phyloP scores from a whole-genome alignment of 2,888 invertebrate species.

The Nephrotoma guestfalica region DNA sequence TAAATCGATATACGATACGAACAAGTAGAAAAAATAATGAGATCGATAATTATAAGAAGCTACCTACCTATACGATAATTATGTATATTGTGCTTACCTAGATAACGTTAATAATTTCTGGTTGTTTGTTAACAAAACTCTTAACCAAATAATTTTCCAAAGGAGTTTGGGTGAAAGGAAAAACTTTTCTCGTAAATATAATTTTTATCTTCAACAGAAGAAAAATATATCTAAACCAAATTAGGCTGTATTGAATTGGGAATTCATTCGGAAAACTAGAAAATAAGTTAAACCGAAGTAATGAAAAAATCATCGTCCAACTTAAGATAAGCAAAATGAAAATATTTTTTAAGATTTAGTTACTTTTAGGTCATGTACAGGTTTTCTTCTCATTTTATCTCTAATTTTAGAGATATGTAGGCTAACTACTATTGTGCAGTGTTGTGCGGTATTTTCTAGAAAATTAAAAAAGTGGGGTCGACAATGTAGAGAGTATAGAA shows the following conservation, averaged over 20 bases:
- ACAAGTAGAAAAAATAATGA: no score
- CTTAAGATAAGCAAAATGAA: neutral
- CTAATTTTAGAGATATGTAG: neutral
- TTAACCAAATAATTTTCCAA: neutral
- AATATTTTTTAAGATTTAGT: neutral
- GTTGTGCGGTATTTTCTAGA: no score
- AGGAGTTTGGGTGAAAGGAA: neutral
- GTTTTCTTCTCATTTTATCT: neutral
- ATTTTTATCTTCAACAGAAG: neutral
- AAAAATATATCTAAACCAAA: neutral
- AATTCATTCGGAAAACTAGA: neutral
- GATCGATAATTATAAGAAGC: no score
- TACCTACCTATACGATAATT: no score
- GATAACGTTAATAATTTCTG: no score
- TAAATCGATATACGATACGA: no score
- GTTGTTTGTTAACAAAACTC: no score
- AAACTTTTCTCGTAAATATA: neutral
- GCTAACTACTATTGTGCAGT: neutral
- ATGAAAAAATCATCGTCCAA: neutral
- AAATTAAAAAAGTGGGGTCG: no score
- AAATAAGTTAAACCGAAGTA: neutral
- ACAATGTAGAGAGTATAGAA: no score
- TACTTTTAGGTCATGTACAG: neutral
- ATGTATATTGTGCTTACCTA: no score
- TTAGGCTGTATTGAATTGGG: neutral